Conservation (phyloP, 2,888 invertebrate genomes). For the Drosophila stalkeri region DNA sequence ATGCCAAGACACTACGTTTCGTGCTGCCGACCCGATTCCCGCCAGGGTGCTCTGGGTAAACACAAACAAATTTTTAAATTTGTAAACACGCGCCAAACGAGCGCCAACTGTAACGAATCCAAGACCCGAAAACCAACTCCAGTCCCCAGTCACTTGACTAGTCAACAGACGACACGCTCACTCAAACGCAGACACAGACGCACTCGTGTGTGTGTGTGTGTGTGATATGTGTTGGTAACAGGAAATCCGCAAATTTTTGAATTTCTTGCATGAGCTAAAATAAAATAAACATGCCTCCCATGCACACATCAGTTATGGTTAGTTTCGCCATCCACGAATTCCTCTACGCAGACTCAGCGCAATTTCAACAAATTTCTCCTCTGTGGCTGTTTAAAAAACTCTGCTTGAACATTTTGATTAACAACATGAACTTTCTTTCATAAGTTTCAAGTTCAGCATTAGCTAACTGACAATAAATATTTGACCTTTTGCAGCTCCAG, state of each 20-base stretch:
- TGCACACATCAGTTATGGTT: conserved; percentile 16
- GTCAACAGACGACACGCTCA: conserved; percentile 35
- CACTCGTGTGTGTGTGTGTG: conserved; percentile 11
- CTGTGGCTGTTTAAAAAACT: neutral
- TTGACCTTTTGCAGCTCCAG: neutral
- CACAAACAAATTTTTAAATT: conserved; percentile 80
- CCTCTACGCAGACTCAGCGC: neutral
- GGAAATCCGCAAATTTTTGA: conserved; percentile 76
- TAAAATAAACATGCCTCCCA: conserved; percentile 51
- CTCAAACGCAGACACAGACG: conserved; percentile 6
- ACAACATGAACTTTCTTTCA: neutral
- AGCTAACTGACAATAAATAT: neutral
- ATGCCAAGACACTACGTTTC: conserved; percentile 31
- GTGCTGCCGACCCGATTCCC: conserved; percentile 4
- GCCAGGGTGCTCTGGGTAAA: conserved; percentile 59
- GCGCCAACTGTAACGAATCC: conserved; percentile 39
- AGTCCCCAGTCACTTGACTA: conserved; percentile 62
- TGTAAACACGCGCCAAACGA: conserved; percentile 73
- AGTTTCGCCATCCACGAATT: conserved; percentile 19
- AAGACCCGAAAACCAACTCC: conserved; percentile 36
- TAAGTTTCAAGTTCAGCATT: neutral
- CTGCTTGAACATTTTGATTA: neutral
- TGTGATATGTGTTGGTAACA: conserved; percentile 48
- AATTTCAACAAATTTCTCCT: conserved; percentile 5
- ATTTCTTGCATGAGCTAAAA: conserved; percentile 63